These are phyloP conservation scores for Plagodis dolabraria DNA, from an alignment of 2,888 invertebrate genomes.

Conservation along the genomic window DNA sequence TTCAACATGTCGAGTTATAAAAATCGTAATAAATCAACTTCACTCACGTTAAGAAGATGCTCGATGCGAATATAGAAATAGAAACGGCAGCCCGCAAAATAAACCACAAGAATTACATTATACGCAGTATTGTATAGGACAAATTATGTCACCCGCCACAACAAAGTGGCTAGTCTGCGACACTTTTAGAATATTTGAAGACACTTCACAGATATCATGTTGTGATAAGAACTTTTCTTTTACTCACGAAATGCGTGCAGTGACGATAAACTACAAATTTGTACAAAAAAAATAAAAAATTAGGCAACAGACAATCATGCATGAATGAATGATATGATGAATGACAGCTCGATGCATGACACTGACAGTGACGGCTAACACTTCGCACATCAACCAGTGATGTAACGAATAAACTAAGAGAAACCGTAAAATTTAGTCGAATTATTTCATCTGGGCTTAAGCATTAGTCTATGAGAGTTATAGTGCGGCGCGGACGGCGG, in stretches of 20 bases:
- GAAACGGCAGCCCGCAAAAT: conserved; percentile 69
- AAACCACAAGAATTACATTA: conserved; percentile 78
- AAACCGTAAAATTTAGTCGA: too few species aligned
- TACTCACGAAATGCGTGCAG: conserved; percentile 2
- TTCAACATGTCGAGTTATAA: too few species aligned
- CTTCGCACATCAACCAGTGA: too few species aligned
- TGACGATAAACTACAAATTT: background rate
- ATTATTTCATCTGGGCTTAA: too few species aligned
- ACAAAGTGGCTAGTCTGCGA: conserved; percentile 39
- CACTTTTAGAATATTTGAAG: conserved; percentile 38
- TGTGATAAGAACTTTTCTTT: conserved; percentile 4
- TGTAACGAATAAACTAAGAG: too few species aligned
- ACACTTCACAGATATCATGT: conserved; percentile 3
- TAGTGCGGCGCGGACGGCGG: too few species aligned
- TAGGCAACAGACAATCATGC: too few species aligned
- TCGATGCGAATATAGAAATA: conserved; percentile 76
- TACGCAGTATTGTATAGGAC: conserved; percentile 58
- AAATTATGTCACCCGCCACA: conserved; percentile 60
- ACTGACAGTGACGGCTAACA: too few species aligned
- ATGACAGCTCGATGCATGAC: too few species aligned
- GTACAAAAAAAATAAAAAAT: too few species aligned
- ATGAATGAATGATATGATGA: too few species aligned
- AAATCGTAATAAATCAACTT: conserved; percentile 10
- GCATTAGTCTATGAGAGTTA: too few species aligned
- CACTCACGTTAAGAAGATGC: conserved; percentile 59